These are phyloP conservation scores for Lanistes nyassanus DNA, from an alignment of 1,140 invertebrate genomes.

Conservation along the genomic window DNA sequence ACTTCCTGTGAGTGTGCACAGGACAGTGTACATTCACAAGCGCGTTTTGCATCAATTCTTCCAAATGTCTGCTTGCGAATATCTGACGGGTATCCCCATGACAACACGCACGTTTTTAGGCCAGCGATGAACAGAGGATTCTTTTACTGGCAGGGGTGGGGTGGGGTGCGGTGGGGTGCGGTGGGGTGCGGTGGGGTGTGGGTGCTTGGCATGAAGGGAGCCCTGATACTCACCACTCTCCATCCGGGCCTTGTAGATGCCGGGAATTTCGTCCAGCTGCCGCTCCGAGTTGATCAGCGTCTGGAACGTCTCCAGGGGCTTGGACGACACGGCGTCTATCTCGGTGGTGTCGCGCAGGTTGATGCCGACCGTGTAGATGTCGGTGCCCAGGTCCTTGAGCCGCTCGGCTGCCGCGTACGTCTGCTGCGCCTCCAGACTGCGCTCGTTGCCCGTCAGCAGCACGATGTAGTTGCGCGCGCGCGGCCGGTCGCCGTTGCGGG, in stretches of 20 bases:
- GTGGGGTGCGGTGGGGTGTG: too few relatives aligned
- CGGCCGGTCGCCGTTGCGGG: slow-evolving; percentile 52
- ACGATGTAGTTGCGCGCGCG: slow-evolving; percentile 54
- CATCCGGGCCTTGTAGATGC: slow-evolving; percentile 27
- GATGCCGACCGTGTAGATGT: slow-evolving; percentile 51
- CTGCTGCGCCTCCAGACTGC: slow-evolving; percentile 31
- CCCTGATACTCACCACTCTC: slow-evolving; percentile 29
- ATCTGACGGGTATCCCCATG: too few relatives aligned
- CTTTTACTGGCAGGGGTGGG: too few relatives aligned
- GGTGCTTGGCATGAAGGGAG: too few relatives aligned
- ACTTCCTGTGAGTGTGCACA: too few relatives aligned
- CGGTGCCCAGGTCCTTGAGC: slow-evolving; percentile 39
- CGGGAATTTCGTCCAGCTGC: slow-evolving; percentile 36
- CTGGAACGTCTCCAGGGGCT: slow-evolving; percentile 40
- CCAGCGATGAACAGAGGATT: too few relatives aligned
- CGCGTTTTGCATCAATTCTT: too few relatives aligned
- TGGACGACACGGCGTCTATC: slow-evolving; percentile 44
- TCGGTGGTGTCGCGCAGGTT: slow-evolving; percentile 43
- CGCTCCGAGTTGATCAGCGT: slow-evolving; percentile 24
- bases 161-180: too few relatives aligned
- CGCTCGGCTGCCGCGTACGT: slow-evolving; percentile 41
- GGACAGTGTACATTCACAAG: too few relatives aligned
- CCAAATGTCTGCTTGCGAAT: too few relatives aligned
- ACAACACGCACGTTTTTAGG: too few relatives aligned
- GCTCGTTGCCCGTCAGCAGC: slow-evolving; percentile 50